Evolutionary conservation across 2,113 vertebrate genomes (phyloP).

Genomic region (Suricata suricatta): DNA sequence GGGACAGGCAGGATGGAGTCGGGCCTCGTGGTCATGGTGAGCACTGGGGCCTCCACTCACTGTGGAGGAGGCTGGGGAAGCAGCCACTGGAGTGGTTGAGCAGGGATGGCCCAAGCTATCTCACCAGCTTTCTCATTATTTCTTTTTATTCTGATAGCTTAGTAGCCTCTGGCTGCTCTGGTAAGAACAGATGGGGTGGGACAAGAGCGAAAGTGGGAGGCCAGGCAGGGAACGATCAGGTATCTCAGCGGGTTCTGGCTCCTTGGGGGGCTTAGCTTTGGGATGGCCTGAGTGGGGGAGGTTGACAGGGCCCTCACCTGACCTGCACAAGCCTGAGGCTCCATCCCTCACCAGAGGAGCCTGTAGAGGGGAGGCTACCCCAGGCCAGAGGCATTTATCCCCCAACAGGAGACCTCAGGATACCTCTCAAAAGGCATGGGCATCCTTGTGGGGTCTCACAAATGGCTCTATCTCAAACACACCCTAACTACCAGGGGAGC

Average conservation of each 20-base stretch:
- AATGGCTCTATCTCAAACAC: background rate
- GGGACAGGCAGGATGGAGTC: background rate
- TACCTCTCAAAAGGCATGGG: background rate
- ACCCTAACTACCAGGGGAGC: background rate
- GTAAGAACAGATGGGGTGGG: background rate
- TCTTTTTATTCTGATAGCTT: background rate
- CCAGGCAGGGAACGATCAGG: background rate
- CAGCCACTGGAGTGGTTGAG: background rate
- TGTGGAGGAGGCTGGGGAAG: background rate
- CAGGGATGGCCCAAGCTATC: background rate
- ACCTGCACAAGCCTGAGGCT: background rate
- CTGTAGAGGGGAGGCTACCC: background rate
- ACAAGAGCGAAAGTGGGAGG: background rate
- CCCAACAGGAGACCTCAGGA: background rate
- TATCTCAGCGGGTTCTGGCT: background rate
- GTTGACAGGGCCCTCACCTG: background rate
- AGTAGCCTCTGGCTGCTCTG: background rate
- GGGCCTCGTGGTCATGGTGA: background rate
- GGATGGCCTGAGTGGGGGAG: background rate
- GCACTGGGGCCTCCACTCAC: background rate
- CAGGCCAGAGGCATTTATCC: background rate
- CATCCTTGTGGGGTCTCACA: background rate
- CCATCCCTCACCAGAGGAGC: background rate
- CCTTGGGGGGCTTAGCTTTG: background rate
- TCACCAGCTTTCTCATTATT: background rate